phyloP scores from a whole-genome alignment of 1,140 invertebrate genomes.

The Saccostrea glomerata region DNA sequence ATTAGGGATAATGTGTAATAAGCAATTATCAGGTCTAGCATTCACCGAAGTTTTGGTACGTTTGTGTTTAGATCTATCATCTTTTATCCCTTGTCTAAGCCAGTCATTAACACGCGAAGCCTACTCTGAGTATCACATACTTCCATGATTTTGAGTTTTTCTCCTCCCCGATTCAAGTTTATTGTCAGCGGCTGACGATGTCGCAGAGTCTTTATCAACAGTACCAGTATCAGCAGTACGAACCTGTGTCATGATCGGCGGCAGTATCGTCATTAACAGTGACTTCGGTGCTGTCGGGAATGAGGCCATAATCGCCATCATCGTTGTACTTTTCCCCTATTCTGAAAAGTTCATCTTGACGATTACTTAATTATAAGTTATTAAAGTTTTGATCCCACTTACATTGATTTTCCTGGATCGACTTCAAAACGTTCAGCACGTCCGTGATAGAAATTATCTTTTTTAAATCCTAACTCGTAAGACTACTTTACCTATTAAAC shows the following conservation, averaged over 20 bases:
- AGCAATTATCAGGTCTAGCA: too few relatives aligned
- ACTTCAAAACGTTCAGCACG: not conserved
- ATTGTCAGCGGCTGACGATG: conserved; percentile 21
- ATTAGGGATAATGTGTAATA: too few relatives aligned
- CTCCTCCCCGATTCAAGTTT: not conserved
- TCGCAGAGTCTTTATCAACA: not conserved
- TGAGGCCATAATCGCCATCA: not conserved
- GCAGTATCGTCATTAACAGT: not conserved
- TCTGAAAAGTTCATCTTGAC: conserved; percentile 10
- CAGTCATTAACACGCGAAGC: too few relatives aligned
- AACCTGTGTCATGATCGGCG: not conserved
- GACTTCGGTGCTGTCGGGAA: not conserved
- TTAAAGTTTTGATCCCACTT: not conserved
- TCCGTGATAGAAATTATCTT: not conserved
- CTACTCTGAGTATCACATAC: too few relatives aligned
- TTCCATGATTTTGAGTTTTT: not conserved
- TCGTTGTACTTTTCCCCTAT: not conserved
- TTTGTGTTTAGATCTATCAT: too few relatives aligned
- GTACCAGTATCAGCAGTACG: not conserved
- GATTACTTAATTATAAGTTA: not conserved
- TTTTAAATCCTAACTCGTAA: too few relatives aligned
- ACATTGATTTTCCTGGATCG: conserved; percentile 13
- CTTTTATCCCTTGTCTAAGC: too few relatives aligned
- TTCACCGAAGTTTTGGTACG: too few relatives aligned
- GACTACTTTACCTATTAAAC: too few relatives aligned